Evolutionary conservation across 2,113 vertebrate genomes (phyloP), one percentile per base, ranked within the genome.

Genomic region (Semnornis frantzii): DNA sequence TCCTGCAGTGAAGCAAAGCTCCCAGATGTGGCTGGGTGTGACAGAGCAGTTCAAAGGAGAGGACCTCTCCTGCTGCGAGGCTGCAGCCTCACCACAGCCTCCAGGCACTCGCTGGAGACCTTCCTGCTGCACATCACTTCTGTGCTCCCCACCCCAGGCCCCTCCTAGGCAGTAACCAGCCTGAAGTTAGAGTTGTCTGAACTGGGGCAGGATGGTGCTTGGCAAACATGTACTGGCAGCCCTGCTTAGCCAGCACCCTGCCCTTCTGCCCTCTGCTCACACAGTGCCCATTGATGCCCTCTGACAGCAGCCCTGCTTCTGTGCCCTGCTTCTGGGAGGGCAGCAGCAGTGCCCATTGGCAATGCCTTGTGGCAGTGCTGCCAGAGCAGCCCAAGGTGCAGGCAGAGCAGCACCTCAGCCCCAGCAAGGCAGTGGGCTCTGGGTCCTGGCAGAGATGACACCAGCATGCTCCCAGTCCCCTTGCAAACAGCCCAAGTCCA

Each of bases 11-110:
- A 3, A 5, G 6, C 48, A 24, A 39, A 68, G 16, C 28, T 15
- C 63, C 52, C 3, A 0, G 0, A 2, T 0, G 0, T 1, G 19
- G 15, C 0, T n/a, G 55, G 42, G 15, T 23, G 33, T 6, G 10
- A 60, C 18, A 20, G 15, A 42, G 42, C 42, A 42, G 42, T 13
- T 15, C 42, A 42, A 42, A 42, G 42, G 42, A 42, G 42, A 42
- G 42, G 42, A 42, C 42, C 42, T 42, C 42, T 42, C 59, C 54
- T 30, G 68, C 55, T 9, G 2, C 13, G 13, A 64, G 58, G 57
- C 55, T 62, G 44, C 70, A 72, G 84, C 73, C 19, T 3, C 66
- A 7, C 25, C 69, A 6, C 0, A 0, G 17, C 30, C 74, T 25
- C 34, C 63, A 27, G 28, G n/a, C 12, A 1, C 65, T 23, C 0